Conservation (phyloP, 2,113 vertebrate genomes). For the Toxotes chatareus region DNA sequence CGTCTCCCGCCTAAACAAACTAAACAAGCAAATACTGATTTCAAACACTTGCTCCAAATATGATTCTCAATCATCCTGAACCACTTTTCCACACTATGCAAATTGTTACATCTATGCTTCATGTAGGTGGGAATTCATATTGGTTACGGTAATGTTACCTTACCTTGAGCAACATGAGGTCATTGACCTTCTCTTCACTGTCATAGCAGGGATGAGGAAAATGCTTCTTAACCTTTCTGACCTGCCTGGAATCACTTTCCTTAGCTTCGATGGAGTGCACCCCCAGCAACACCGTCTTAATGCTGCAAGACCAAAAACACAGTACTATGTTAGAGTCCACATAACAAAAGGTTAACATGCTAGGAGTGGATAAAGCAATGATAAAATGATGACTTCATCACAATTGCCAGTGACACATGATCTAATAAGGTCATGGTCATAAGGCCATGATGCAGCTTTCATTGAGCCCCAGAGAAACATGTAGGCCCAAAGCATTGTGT, state of each 20-base stretch:
- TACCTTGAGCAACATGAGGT: conserved; percentile 82
- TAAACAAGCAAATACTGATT: not conserved
- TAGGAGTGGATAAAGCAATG: not conserved
- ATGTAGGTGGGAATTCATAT: not conserved
- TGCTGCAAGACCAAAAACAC: conserved; percentile 19
- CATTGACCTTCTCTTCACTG: conserved; percentile 1
- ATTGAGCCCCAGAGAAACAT: not conserved
- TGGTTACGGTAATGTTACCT: not conserved
- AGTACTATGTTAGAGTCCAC: not conserved
- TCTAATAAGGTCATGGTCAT: too few relatives aligned
- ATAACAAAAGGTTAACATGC: not conserved
- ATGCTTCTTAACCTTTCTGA: not conserved
- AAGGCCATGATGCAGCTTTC: not conserved
- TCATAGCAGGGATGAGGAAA: conserved; percentile 69
- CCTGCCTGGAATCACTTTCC: conserved; percentile 45
- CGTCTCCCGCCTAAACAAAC: not conserved
- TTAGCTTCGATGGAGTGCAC: conserved; percentile 67
- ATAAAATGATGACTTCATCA: not conserved
- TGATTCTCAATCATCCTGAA: not conserved
- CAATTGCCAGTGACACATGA: too few relatives aligned
- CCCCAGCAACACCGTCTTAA: conserved; percentile 68
- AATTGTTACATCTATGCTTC: too few relatives aligned
- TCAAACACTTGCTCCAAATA: not conserved
- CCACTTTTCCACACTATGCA: not conserved
- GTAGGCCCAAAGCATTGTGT: not conserved